A percentile compares a stretch with the other conserved stretches of the same genome.
These are phyloP conservation scores for Sakesphorus luctuosus DNA, from an alignment of 2,113 vertebrate species.

Conservation along the genomic window DNA sequence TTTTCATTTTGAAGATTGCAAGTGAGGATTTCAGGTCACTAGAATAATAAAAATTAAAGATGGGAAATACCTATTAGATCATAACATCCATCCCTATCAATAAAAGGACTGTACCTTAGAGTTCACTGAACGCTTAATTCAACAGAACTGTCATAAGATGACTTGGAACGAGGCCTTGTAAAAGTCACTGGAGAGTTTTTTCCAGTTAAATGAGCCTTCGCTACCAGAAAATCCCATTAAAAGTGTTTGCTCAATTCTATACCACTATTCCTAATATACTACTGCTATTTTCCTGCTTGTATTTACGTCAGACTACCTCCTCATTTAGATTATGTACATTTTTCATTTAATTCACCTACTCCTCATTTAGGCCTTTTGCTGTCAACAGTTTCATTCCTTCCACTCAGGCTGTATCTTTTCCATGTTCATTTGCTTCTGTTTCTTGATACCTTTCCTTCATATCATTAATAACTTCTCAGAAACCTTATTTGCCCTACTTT, in stretches of 20 bases:
- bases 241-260: not conserved
- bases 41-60: constrained; percentile 70
- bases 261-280: not conserved
- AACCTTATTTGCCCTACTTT: not conserved
- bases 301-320: not conserved
- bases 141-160: not conserved
- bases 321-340: not conserved
- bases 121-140: not conserved
- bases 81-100: constrained; percentile 36
- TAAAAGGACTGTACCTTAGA: constrained; percentile 27
- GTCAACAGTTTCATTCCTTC: not conserved
- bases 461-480: not conserved
- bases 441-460: not conserved
- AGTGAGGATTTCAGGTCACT: constrained; percentile 54
- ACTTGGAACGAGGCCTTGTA: not conserved
- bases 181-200: not conserved
- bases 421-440: not conserved
- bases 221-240: not conserved
- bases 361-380: not conserved
- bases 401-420: not conserved
- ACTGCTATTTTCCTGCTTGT: not conserved
- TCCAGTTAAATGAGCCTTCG: not conserved
- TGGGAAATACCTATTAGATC: constrained; percentile 65
- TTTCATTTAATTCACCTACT: not conserved
- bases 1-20: constrained; percentile 67